phyloP scores from a whole-genome alignment of 1,140 invertebrate genomes.

The Berghia stephanieae region DNA sequence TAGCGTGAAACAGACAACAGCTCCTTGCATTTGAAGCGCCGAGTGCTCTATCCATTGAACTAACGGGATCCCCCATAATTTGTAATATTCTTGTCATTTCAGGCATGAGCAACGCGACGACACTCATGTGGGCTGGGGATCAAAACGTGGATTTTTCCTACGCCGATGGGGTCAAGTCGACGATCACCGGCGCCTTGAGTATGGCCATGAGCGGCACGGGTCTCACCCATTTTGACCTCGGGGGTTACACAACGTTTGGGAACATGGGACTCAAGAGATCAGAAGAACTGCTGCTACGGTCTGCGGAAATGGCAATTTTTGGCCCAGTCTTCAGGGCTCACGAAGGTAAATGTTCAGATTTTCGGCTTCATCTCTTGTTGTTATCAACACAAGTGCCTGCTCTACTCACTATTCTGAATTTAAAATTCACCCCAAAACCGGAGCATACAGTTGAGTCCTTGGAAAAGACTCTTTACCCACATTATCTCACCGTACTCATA shows the following conservation, averaged over 20 bases:
- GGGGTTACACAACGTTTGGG: conserved; percentile 63
- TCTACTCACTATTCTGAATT: too few relatives aligned
- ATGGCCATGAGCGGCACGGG: conserved; percentile 62
- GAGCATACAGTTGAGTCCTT: too few relatives aligned
- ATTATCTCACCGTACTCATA: too few relatives aligned
- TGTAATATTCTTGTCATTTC: conserved; percentile 15
- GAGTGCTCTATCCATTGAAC: not conserved
- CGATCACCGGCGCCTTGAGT: conserved; percentile 57
- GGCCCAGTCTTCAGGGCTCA: conserved; percentile 67
- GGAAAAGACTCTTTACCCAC: too few relatives aligned
- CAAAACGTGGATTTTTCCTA: conserved; percentile 66
- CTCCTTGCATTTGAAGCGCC: too few relatives aligned
- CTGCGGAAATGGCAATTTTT: conserved; percentile 66
- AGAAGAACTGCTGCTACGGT: conserved; percentile 63
- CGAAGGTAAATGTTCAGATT: conserved; percentile 58
- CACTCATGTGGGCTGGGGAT: conserved; percentile 66
- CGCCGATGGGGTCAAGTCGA: conserved; percentile 63
- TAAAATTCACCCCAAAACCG: too few relatives aligned
- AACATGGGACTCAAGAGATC: conserved; percentile 41
- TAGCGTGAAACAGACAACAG: too few relatives aligned
- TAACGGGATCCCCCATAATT: too few relatives aligned
- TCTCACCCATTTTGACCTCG: conserved; percentile 67
- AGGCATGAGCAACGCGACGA: conserved; percentile 54
- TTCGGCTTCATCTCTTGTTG: too few relatives aligned
- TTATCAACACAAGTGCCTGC: too few relatives aligned